Base-by-base conservation (phyloP, 2,888 invertebrate genomes). In the Nephrotoma guestfalica region DNA sequence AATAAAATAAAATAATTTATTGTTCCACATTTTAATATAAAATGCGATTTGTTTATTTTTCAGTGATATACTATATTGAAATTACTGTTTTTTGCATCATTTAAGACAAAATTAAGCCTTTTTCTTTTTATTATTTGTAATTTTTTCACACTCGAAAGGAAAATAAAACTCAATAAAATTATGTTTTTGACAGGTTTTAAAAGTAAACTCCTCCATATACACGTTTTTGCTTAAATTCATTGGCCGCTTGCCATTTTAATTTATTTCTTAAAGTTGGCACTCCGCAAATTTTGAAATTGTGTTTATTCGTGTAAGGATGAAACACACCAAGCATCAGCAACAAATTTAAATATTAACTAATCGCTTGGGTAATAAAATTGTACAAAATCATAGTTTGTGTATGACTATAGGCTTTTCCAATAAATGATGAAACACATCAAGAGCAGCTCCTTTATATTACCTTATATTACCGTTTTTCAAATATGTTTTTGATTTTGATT, bases 1-100 rank as follows among this genome's bases (percentile, higher is more conserved):
- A 51, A 88, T 89, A 87, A 88, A 88, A 51, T 89, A 86, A 86
- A 86, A 86, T 57, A 41, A 86, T 86, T 86, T 86, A 18, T 85
- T 43, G 43, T 45, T 42, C 18, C 18, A 85, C 85, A 85, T 85
- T 85, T 85, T 85, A 84, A 84, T 84, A 41, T 84, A 84, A 84
- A 84, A 84, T 83, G 41, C 42, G n/a, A 13, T n/a, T 41, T 84
- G 7, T 41, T 71, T 71, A 71, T 71, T 71, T 71, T 30, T 71
- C 9, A 71, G 71, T 30, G 71, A 71, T 71, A 71, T 11, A 71
- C 71, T 71, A 71, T n/a, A 71, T 71, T 71, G 30, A 71, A 71
- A 71, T 9, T 71, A 71, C 30, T 71, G 4, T 71, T 9, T 30
- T 71, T 71, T 71, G 71, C 71, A 71, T 71, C 71, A 71, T 71